Evolutionary conservation across 2,797 vertebrate species (phyloP), one percentile per base, ranked within the genome.

Genomic region (Heteromormyrus szaboi): DNA sequence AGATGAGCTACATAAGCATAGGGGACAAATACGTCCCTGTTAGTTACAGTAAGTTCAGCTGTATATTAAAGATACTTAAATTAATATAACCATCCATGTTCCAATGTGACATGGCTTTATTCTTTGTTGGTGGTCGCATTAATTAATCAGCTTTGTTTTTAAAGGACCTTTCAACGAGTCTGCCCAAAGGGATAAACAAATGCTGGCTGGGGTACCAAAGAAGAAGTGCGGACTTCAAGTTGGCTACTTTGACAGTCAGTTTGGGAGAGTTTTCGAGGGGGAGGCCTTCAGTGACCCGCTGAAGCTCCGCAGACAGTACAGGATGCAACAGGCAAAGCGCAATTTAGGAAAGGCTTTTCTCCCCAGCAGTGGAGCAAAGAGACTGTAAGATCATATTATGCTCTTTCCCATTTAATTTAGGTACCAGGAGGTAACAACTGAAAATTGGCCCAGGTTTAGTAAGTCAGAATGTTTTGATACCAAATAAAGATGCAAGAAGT

Each of bases 141-240:
- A 46, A 41, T 44, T 8, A 46, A 33, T 46, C 37, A n/a, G 7
- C 8, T n/a, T 72, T 76, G 17, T 46, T 59, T 84, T 17, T 19
- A 93, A 94, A 98, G 97, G 96, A 88, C 94, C 95, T 0, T 97
- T 97, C 93, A 97, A 97, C 41, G 97, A 97, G 88, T 93, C 96
- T 8, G 97, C 97, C 0, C 93, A 96, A 92, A 97, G 95, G 89
- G 95, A 93, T 88, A 96, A 91, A 85, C 97, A 98, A 92, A 97
- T 98, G 94, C 91, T 97, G 85, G 90, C 94, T 0, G 96, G 95
- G 0, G 92, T 94, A 0, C 84, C 92, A 7, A 97, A 96, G 91
- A 91, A 90, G 48, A 93, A 94, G 90, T 96, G 95, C 48, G 93
- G 92, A 76, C 95, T 97, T 25, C 97, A 97, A 91, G 95, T 91